Base-by-base conservation (phyloP, 2,888 invertebrate genomes). In the Epistrophe eligans region DNA sequence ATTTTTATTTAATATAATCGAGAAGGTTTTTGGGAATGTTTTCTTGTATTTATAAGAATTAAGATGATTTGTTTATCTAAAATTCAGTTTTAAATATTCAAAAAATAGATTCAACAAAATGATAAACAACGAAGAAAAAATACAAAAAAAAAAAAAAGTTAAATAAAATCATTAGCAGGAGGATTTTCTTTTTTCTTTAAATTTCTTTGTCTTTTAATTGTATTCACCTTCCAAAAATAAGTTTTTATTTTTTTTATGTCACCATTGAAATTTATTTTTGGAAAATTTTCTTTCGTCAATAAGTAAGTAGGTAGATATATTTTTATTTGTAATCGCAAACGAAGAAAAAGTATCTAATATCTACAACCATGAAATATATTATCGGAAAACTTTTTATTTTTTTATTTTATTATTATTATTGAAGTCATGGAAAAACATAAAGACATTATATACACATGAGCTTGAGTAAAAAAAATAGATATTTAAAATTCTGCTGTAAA, bases 191-290 rank as follows among this genome's bases (percentile, higher is more conserved):
- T n/a, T 52, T 40, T 13, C 40, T 52, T 38, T 43, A 40, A 45
- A 45, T 52, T 72, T 60, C 50, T 72, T 66, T 32, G 55, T 28
- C 43, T 77, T 77, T 73, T 55, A 55, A 77, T 81, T 85, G 64
- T 85, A 74, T 85, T 76, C 62, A 81, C 57, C 48, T 81, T 81
- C 87, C 82, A 72, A 87, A 87, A 87, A 83, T 83, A 87, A 76
- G 32, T 79, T 79, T 24, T 70, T 73, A 62, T 73, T 73, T 82
- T n/a, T 77, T 73, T 64, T 74, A 48, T 77, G 71, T 79, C 82
- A 87, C 66, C 82, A 83, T 76, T 87, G 79, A 79, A 82, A 67
- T 72, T 79, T 87, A 87, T 87, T 87, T 87, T 87, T 87, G 87
- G 74, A 83, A 62, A 67, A 57, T 80, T 74, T 66, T 62, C 19